Percentiles rank a stretch among this genome's conserved stretches.
Conservation (phyloP, 2,797 vertebrate species). For the Bovichtus diacanthus region DNA sequence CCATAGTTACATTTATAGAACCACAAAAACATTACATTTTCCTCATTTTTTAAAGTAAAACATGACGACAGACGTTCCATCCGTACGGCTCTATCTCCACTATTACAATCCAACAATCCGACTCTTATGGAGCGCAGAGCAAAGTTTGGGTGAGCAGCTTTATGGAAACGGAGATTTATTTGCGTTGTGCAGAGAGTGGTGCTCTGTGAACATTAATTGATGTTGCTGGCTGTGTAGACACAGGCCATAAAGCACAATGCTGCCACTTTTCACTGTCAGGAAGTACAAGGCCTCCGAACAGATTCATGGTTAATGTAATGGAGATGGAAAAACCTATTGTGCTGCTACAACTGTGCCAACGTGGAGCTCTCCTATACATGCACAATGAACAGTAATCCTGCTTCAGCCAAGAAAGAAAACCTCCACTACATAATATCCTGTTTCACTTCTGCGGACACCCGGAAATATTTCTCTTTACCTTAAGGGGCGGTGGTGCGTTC, state of each 20-base stretch:
- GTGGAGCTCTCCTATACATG: background rate
- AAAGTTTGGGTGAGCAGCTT: too few species aligned
- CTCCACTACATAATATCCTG: too few species aligned
- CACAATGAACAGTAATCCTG: background rate
- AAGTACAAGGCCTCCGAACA: slow-evolving; percentile 60
- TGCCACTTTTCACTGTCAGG: slow-evolving; percentile 58
- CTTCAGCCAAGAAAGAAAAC: background rate
- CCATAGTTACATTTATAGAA: too few species aligned
- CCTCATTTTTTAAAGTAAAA: too few species aligned
- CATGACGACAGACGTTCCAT: too few species aligned
- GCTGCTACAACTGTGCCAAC: background rate
- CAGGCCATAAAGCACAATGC: slow-evolving; percentile 65
- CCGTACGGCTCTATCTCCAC: too few species aligned
- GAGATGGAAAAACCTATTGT: slow-evolving; percentile 17
- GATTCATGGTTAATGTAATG: slow-evolving; percentile 46
- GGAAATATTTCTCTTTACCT: background rate
- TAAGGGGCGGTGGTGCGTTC: background rate
- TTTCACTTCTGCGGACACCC: too few species aligned
- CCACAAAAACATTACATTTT: too few species aligned
- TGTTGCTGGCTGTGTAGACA: slow-evolving; percentile 54
- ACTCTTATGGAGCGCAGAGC: too few species aligned
- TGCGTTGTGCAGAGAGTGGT: slow-evolving; percentile 49
- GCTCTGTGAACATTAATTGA: slow-evolving; percentile 56
- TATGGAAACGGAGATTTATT: too few species aligned
- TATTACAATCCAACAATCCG: too few species aligned